A percentile compares a stretch with the other conserved stretches of the same genome.
Evolutionary conservation across 2,113 vertebrate genomes (phyloP).

Genomic region (Bos taurus): DNA sequence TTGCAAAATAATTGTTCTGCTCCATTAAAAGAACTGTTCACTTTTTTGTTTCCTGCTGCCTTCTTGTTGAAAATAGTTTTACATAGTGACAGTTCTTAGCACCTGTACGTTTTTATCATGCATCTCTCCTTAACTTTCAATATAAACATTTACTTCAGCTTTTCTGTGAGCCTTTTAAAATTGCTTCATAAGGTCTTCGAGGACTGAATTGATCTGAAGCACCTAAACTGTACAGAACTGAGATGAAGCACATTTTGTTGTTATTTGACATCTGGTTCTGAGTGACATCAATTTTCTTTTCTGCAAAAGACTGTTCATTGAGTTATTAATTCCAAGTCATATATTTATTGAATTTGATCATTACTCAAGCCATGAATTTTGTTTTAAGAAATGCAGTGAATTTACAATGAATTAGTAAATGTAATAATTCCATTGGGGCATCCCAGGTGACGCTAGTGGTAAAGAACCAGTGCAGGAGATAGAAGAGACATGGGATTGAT

Average conservation of each 20-base stretch:
- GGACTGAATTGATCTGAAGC: neutral
- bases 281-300: neutral
- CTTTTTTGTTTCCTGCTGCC: neutral
- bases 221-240: neutral
- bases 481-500: neutral
- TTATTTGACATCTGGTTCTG: neutral
- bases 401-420: neutral
- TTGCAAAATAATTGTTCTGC: neutral
- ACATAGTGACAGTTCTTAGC: too few relatives aligned
- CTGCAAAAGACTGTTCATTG: neutral
- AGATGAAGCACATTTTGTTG: neutral
- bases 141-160: neutral
- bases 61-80: neutral
- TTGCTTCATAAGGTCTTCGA: neutral
- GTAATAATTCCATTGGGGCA: neutral
- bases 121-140: neutral
- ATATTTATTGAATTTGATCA: neutral
- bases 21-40: neutral
- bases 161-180: neutral
- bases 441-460: neutral
- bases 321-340: neutral
- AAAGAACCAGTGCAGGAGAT: neutral
- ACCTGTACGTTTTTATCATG: fast-evolving
- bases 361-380: neutral
- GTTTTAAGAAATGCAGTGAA: neutral